These are phyloP conservation scores for Aldrovandia affinis DNA, from an alignment of 2,797 vertebrate species.

Conservation along the genomic window DNA sequence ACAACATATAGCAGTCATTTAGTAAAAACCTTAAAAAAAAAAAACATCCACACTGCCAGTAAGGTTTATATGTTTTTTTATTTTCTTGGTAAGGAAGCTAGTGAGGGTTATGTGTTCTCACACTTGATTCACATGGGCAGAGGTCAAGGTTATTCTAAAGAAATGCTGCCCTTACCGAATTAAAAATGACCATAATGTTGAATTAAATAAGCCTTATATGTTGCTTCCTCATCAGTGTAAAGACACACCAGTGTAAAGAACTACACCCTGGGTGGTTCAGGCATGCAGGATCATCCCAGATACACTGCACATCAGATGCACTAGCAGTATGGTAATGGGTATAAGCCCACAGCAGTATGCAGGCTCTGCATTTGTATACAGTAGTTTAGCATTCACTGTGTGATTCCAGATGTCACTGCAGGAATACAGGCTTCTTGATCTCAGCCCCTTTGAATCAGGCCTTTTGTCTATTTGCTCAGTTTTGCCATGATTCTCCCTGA, in stretches of 20 bases:
- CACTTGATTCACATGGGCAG: background rate
- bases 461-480: conserved; percentile 23
- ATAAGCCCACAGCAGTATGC: background rate
- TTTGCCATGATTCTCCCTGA: conserved; percentile 42
- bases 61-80: too few species aligned
- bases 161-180: background rate
- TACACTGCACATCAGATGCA: background rate
- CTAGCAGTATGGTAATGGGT: background rate
- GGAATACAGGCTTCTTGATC: conserved; percentile 7
- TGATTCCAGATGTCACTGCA: background rate
- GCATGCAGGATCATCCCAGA: background rate
- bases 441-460: conserved; percentile 31
- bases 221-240: background rate
- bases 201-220: background rate
- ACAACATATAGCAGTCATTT: too few species aligned
- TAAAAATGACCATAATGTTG: background rate
- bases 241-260: background rate
- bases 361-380: background rate
- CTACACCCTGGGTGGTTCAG: background rate
- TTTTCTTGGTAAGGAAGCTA: too few species aligned
- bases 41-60: too few species aligned
- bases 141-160: background rate
- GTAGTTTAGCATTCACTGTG: background rate
- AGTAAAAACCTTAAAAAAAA: too few species aligned
- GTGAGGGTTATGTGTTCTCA: too few species aligned